phyloP scores from a whole-genome alignment of 2,888 invertebrate genomes.

The Tortricodes alternella region DNA sequence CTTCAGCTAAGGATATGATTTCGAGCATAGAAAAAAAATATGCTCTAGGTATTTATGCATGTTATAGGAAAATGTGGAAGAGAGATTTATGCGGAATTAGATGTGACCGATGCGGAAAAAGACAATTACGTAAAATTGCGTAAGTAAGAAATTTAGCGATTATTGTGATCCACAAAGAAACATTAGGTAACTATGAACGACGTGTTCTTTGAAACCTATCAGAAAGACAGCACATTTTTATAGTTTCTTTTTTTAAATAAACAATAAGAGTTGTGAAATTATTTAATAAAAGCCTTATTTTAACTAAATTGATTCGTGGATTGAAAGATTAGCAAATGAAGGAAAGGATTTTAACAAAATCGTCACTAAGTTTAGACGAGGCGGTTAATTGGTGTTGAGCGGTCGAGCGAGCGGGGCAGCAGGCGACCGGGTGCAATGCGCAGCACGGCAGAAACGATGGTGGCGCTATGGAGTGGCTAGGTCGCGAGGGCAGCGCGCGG shows the following conservation, averaged over 20 bases:
- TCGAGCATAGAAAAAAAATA: slow-evolving; percentile 12
- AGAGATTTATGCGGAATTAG: slow-evolving; percentile 31
- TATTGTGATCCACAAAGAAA: neutral
- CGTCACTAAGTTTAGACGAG: neutral
- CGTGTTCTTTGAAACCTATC: neutral
- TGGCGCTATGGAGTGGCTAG: no score
- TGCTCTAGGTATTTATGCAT: slow-evolving; percentile 36
- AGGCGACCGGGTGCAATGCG: neutral
- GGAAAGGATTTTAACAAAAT: neutral
- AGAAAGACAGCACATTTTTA: neutral
- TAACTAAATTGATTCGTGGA: neutral
- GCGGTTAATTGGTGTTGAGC: neutral
- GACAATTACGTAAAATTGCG: slow-evolving; percentile 9
- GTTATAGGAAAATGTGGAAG: slow-evolving; percentile 33
- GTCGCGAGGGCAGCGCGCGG: neutral
- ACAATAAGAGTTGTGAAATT: neutral
- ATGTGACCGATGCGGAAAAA: neutral
- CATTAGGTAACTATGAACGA: neutral
- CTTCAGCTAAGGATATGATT: neutral
- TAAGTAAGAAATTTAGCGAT: slow-evolving; percentile 17
- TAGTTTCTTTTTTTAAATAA: neutral
- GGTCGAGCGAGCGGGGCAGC: neutral
- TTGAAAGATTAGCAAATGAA: neutral
- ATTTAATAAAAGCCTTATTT: neutral
- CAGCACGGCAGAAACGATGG: no score